Conservation (phyloP, 2,888 invertebrate genomes). For the Tetragnatha montana region DNA sequence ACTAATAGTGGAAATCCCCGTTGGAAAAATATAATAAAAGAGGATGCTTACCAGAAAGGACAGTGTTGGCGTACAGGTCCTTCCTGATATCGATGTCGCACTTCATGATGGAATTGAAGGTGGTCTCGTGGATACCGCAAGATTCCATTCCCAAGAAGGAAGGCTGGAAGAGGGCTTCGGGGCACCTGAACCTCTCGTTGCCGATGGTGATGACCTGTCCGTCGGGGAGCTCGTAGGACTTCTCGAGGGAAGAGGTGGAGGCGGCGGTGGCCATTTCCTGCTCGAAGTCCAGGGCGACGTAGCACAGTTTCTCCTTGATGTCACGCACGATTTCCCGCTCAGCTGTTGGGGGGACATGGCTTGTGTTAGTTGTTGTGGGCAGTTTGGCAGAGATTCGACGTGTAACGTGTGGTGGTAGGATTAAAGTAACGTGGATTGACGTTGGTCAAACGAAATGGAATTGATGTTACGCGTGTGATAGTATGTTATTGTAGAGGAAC, state of each 20-base stretch:
- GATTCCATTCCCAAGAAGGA: conserved; percentile 91
- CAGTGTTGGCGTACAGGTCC: conserved; percentile 87
- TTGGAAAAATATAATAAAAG: background rate
- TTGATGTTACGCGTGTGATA: too few relatives aligned
- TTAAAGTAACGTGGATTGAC: background rate
- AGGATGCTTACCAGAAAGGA: conserved; percentile 83
- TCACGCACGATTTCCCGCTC: conserved; percentile 93
- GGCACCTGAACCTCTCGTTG: conserved; percentile 91
- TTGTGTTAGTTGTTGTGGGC: background rate
- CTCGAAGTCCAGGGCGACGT: conserved; percentile 94
- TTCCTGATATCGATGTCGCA: conserved; percentile 92
- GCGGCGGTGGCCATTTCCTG: conserved; percentile 97
- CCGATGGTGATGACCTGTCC: conserved; percentile 92
- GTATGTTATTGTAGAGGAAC: too few relatives aligned
- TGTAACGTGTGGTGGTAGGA: background rate
- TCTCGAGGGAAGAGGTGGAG: conserved; percentile 91
- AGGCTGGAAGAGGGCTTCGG: conserved; percentile 92
- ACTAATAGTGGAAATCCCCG: too few relatives aligned
- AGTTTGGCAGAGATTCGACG: background rate
- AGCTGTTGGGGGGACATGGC: conserved; percentile 72
- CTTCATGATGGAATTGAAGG: conserved; percentile 96
- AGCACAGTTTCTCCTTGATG: conserved; percentile 95
- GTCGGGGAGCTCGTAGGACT: conserved; percentile 93
- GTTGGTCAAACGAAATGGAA: too few relatives aligned
- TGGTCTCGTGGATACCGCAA: conserved; percentile 91